Evolutionary conservation across 2,113 vertebrate species (phyloP).

Genomic region (Tretioscincus oriximinensis): DNA sequence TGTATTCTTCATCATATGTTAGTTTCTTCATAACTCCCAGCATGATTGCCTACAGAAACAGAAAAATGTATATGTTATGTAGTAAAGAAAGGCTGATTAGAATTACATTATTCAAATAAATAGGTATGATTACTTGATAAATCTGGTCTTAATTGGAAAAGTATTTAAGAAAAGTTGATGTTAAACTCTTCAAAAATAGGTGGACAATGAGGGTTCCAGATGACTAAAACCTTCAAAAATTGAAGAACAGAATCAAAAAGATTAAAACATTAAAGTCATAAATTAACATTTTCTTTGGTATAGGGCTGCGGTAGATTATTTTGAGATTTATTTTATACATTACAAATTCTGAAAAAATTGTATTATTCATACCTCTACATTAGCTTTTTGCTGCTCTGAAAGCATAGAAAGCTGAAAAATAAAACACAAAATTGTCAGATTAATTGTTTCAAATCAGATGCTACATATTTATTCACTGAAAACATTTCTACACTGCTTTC

Average conservation of each 20-base stretch:
- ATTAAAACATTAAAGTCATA: not conserved
- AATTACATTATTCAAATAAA: not conserved
- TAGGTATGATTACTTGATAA: not conserved
- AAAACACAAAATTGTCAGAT: slow-evolving; percentile 36
- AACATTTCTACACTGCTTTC: no score
- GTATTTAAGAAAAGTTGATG: not conserved
- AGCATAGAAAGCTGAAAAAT: slow-evolving; percentile 83
- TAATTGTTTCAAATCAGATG: slow-evolving; percentile 22
- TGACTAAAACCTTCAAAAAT: not conserved
- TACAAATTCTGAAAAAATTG: slow-evolving; percentile 25
- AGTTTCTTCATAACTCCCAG: slow-evolving; percentile 97
- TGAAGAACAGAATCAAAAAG: not conserved
- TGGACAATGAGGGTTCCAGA: not conserved
- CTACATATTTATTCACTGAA: not conserved
- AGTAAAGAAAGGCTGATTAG: not conserved
- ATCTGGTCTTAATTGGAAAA: not conserved
- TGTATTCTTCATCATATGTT: slow-evolving; percentile 98
- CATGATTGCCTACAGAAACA: slow-evolving; percentile 86
- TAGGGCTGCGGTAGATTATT: not conserved
- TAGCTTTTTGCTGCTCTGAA: slow-evolving; percentile 89
- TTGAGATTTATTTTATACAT: not conserved
- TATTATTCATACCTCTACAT: slow-evolving; percentile 85
- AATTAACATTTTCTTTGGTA: not conserved
- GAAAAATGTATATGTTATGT: slow-evolving; percentile 3
- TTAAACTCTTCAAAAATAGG: not conserved